Evolutionary conservation across 2,797 vertebrate genomes (phyloP).

Genomic region (Falco peregrinus): DNA sequence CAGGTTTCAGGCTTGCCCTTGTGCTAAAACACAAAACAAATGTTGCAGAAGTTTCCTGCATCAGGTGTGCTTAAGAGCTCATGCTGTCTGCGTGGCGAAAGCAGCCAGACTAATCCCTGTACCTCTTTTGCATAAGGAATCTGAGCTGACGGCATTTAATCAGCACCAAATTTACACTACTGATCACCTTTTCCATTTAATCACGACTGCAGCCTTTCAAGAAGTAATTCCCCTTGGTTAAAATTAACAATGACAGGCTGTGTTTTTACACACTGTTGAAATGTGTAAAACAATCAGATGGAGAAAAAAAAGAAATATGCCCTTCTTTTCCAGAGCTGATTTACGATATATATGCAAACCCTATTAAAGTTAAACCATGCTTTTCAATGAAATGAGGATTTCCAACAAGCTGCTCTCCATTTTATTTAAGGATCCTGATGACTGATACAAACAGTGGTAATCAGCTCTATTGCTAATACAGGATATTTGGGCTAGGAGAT

Average conservation of each 20-base stretch:
- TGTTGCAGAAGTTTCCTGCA: background rate
- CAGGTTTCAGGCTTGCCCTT: background rate
- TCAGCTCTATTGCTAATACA: constrained; percentile 46
- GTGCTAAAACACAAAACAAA: background rate
- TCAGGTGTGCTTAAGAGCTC: background rate
- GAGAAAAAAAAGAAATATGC: constrained; percentile 12
- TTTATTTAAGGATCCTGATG: constrained; percentile 63
- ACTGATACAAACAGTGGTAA: constrained; percentile 49
- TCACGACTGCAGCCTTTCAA: constrained; percentile 44
- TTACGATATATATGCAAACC: constrained; percentile 69
- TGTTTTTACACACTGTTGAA: constrained; percentile 64
- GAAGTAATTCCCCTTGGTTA: constrained; percentile 65
- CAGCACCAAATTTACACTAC: constrained; percentile 70
- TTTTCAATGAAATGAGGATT: constrained; percentile 71
- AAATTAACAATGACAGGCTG: constrained; percentile 65
- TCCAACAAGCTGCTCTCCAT: constrained; percentile 57
- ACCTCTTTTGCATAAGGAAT: constrained; percentile 50
- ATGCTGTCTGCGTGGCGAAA: background rate
- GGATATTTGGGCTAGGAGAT: constrained; percentile 52
- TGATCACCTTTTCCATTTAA: constrained; percentile 66
- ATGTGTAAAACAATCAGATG: constrained; percentile 58
- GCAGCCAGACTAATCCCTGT: constrained; percentile 21
- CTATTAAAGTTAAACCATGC: constrained; percentile 72
- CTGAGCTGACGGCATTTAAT: constrained; percentile 63
- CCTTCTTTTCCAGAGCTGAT: constrained; percentile 63